Conservation (phyloP, 1,140 invertebrate genomes). For the Fopius arisanus region DNA sequence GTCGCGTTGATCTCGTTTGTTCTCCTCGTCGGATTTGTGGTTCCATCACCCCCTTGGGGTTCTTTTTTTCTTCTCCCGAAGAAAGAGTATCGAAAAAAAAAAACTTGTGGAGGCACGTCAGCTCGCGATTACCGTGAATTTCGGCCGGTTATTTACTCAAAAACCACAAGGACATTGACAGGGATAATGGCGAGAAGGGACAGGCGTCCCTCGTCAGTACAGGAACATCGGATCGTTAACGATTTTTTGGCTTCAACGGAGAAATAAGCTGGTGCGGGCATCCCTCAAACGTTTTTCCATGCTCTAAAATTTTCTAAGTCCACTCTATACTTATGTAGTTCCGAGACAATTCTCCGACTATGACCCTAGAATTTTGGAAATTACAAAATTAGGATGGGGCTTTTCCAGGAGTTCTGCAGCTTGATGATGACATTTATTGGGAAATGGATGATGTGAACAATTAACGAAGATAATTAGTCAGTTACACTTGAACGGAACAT, state of each 20-base stretch:
- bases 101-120: slow-evolving; percentile 14
- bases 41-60: background rate
- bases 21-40: background rate
- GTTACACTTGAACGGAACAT: no score
- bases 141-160: slow-evolving; percentile 36
- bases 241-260: slow-evolving; percentile 2
- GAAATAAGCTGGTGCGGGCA: background rate
- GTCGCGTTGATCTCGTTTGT: slow-evolving; percentile 23
- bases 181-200: slow-evolving; percentile 28
- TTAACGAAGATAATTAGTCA: background rate
- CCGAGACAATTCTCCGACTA: background rate
- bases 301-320: background rate
- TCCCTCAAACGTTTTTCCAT: slow-evolving; percentile 15
- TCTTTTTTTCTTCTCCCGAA: background rate
- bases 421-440: background rate
- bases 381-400: background rate
- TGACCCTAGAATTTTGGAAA: slow-evolving; percentile 13
- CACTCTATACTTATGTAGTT: slow-evolving; percentile 1
- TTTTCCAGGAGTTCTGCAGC: background rate
- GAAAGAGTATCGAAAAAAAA: background rate
- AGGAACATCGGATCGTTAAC: slow-evolving; percentile 18
- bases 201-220: slow-evolving; percentile 4
- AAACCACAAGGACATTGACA: slow-evolving; percentile 39
- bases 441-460: background rate
- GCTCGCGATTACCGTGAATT: slow-evolving; percentile 38